Evolutionary conservation across 2,113 vertebrate genomes (phyloP), one percentile per base, ranked within the genome.

Genomic region (Paramisgurnus dabryanus): DNA sequence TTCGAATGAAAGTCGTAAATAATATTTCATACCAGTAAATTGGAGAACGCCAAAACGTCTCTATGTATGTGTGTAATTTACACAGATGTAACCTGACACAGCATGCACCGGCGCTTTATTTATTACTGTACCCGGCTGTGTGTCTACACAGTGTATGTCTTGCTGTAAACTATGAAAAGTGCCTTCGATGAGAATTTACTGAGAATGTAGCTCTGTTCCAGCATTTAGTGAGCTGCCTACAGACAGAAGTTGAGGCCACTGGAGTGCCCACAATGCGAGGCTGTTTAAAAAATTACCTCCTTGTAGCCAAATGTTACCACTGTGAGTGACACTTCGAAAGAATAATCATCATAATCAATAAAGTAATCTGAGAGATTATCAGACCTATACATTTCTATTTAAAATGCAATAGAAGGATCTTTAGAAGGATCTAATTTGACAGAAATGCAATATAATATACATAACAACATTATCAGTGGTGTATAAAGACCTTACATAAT

Each of bases 1-100:
- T 12, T 74, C 55, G n/a, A 74, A 27, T 43, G 40, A 73, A 60
- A 60, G 9, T 6, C 22, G n/a, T 7, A 72, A 57, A 45, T 7
- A 45, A 74, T 60, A 74, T 45, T 74, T 58, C 69, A 57, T 3
- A 18, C 50, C 17, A 58, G 53, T 58, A 72, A 72, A 72, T 41
- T 57, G 69, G 3, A 45, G 71, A 40, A 45, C 5, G 18, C 55
- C 7, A 58, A 72, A n/a, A 57, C 45, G 55, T 61, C 40, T 74
- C 13, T 45, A 40, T 60, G 10, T 60, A 74, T 74, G n/a, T 71
- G 49, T 71, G 55, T 43, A 3, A 45, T 43, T 73, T 22, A 73
- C 55, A 61, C 39, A 4, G 39, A 58, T 8, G 55, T 43, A 73
- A 73, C 70, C 40, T 73, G 55, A 60, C 53, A 73, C 55, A 7